Conservation (phyloP, 2,113 vertebrate species). For the Chrysemys picta region DNA sequence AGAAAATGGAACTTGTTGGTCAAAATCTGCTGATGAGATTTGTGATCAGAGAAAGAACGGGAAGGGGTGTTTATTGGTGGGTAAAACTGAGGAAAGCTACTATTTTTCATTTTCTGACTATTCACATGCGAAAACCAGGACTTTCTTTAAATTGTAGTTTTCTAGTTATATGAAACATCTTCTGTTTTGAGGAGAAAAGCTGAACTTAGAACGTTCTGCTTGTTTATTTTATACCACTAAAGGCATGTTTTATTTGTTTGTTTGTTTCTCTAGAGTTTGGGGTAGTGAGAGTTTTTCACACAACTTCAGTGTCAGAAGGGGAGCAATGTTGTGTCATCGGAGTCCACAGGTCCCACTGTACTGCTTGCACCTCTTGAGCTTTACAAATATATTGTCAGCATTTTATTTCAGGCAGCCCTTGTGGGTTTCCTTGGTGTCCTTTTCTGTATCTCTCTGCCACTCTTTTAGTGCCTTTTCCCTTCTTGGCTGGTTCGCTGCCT, state of each 20-base stretch:
- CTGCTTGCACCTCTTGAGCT: neutral
- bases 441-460: neutral
- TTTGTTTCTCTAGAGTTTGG: slow-evolving; percentile 26
- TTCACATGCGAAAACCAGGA: slow-evolving; percentile 41
- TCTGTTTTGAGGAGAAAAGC: neutral
- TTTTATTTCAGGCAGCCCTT: neutral
- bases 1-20: neutral
- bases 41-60: slow-evolving; percentile 25
- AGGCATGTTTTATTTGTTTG: neutral
- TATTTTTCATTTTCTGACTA: slow-evolving; percentile 56
- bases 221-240: neutral
- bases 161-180: neutral
- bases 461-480: neutral
- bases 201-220: neutral
- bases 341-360: neutral
- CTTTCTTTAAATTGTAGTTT: slow-evolving; percentile 1
- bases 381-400: neutral
- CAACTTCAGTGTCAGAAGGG: neutral
- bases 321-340: neutral
- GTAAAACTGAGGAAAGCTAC: slow-evolving; percentile 23
- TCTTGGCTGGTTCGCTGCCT: slow-evolving; percentile 21
- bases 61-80: slow-evolving; percentile 20
- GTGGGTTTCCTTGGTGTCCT: neutral
- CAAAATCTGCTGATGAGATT: slow-evolving; percentile 54
- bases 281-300: neutral